A percentile compares a stretch with the other conserved stretches of the same genome.
phyloP scores from a whole-genome alignment of 2,888 invertebrate genomes.

The Macrosoma leucophasiata region DNA sequence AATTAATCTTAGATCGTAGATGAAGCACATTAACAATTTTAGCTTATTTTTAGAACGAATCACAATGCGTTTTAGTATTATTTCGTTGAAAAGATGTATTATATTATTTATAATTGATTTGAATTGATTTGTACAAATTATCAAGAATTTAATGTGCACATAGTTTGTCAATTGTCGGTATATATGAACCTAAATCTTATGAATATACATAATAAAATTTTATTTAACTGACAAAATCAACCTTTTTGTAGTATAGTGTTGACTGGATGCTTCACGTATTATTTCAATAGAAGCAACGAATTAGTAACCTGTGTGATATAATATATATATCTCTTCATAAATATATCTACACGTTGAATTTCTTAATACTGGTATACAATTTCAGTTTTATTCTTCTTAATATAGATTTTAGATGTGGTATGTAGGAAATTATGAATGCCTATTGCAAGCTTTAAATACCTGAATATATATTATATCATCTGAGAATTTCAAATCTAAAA shows the following conservation, averaged over 20 bases:
- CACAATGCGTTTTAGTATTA: constrained; percentile 70
- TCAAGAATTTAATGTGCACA: constrained; percentile 23
- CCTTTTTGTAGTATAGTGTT: constrained; percentile 14
- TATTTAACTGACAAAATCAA: too few relatives aligned
- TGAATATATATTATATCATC: too few relatives aligned
- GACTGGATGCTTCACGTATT: constrained; percentile 25
- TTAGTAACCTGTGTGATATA: constrained; percentile 33
- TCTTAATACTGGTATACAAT: too few relatives aligned
- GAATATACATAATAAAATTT: constrained; percentile 27
- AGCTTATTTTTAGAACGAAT: constrained; percentile 41
- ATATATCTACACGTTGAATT: constrained; percentile 1
- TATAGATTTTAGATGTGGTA: constrained; percentile 14
- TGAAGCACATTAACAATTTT: constrained; percentile 35
- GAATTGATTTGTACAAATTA: constrained; percentile 20
- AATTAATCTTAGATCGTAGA: constrained; percentile 33
- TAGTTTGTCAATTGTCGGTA: constrained; percentile 38
- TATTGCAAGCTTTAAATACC: constrained; percentile 16
- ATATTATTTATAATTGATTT: constrained; percentile 25
- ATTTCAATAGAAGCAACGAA: constrained; percentile 30
- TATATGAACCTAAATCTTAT: constrained; percentile 27
- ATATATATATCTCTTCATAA: constrained; percentile 9
- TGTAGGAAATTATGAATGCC: constrained; percentile 11
- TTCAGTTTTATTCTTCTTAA: constrained; percentile 8
- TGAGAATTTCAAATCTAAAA: too few relatives aligned
- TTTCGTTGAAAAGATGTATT: constrained; percentile 50